phyloP scores from a whole-genome alignment of 2,888 invertebrate species.

The Psococerastis gibbosa region DNA sequence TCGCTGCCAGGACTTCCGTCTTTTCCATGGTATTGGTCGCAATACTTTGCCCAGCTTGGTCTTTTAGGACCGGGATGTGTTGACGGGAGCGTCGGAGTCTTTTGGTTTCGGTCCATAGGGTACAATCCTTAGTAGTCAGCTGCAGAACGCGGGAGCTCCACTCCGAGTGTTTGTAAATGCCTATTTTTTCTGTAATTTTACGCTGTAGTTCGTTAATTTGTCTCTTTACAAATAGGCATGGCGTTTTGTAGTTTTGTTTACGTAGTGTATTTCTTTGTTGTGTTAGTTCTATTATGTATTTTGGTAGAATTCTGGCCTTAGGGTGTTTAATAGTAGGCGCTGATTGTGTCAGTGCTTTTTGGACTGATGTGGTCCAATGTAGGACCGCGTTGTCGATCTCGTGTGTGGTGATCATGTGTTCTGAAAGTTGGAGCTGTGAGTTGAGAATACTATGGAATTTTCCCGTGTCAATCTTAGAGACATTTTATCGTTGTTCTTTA shows the following conservation, averaged over 20 bases:
- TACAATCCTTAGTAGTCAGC: not conserved
- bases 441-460: too few species aligned
- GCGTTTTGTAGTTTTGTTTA: not conserved
- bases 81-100: not conserved
- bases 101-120: not conserved
- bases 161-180: not conserved
- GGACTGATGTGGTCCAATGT: too few species aligned
- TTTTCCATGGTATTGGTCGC: not conserved
- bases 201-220: not conserved
- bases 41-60: not conserved
- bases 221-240: not conserved
- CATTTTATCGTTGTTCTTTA: too few species aligned
- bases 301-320: too few species aligned
- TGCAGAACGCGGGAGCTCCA: not conserved
- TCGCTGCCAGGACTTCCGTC: not conserved
- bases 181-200: not conserved
- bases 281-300: not conserved
- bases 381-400: too few species aligned
- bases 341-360: too few species aligned
- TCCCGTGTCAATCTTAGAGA: too few species aligned
- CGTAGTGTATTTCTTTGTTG: not conserved
- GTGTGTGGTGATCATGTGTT: too few species aligned
- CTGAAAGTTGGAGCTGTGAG: too few species aligned
- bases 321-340: too few species aligned
- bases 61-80: not conserved